These are phyloP conservation scores for Lycodopsis pacificus DNA, from an alignment of 2,797 vertebrate genomes.

Conservation along the genomic window DNA sequence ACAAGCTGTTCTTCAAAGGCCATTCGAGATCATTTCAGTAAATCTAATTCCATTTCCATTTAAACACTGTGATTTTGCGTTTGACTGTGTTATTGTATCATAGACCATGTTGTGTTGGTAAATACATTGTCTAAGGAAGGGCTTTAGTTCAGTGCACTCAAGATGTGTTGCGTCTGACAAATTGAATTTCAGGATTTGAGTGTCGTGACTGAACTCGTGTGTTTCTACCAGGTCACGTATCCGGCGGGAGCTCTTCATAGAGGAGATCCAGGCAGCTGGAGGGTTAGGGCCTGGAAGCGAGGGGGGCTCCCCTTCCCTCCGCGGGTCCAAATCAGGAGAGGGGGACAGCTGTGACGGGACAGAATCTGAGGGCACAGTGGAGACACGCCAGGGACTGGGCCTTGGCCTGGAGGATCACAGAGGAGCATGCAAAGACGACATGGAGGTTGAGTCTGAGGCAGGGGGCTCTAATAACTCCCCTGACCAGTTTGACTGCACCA, in stretches of 20 bases:
- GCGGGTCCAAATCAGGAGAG: conserved; percentile 90
- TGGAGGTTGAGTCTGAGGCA: conserved; percentile 90
- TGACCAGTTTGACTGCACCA: conserved; percentile 87
- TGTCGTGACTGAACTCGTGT: conserved; percentile 31
- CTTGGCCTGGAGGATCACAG: conserved; percentile 85
- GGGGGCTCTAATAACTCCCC: conserved; percentile 87
- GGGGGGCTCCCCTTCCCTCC: conserved; percentile 92
- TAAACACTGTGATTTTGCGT: background rate
- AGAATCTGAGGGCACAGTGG: conserved; percentile 90
- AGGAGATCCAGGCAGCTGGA: conserved; percentile 97
- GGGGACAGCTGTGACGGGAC: conserved; percentile 98
- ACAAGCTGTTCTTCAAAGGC: background rate
- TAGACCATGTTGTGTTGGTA: background rate
- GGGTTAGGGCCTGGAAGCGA: conserved; percentile 88
- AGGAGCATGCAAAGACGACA: conserved; percentile 90
- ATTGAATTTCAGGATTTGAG: conserved; percentile 11
- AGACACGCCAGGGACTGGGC: conserved; percentile 91
- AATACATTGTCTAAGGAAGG: background rate
- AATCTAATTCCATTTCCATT: background rate
- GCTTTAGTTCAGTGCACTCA: background rate
- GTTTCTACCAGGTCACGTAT: conserved; percentile 92
- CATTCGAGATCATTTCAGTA: background rate
- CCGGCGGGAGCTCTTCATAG: conserved; percentile 97
- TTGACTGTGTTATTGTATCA: background rate
- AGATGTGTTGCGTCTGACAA: background rate